phyloP scores from a whole-genome alignment of 2,888 invertebrate genomes.

The Catocala fraxini region DNA sequence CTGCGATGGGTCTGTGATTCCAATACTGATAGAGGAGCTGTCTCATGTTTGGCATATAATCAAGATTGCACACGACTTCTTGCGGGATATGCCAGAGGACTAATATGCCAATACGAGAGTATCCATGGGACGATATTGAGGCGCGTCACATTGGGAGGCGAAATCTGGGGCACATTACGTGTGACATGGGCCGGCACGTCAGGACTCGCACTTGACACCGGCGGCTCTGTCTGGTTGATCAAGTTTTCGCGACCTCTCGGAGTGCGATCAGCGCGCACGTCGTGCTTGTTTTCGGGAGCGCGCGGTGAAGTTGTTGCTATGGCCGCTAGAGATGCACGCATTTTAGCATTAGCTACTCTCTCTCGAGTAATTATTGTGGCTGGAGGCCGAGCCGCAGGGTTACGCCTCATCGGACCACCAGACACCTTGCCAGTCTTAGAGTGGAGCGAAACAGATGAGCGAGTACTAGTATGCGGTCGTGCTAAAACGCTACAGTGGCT shows the following conservation, averaged over 20 bases:
- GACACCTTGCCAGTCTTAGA: constrained; percentile 95
- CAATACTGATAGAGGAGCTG: constrained; percentile 91
- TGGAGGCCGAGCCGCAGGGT: constrained; percentile 76
- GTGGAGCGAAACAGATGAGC: constrained; percentile 92
- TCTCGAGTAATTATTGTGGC: constrained; percentile 91
- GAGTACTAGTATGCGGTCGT: constrained; percentile 96
- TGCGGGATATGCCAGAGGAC: constrained; percentile 91
- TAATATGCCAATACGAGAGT: constrained; percentile 97
- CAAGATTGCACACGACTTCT: constrained; percentile 94
- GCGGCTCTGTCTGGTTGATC: constrained; percentile 98
- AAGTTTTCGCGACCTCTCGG: constrained; percentile 96
- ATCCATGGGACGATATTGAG: constrained; percentile 87
- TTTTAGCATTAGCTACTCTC: constrained; percentile 97
- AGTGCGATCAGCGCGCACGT: constrained; percentile 95
- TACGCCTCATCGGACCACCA: constrained; percentile 91
- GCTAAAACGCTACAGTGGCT: constrained; percentile 95
- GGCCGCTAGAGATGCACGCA: constrained; percentile 80
- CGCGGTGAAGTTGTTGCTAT: constrained; percentile 93
- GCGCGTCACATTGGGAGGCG: constrained; percentile 81
- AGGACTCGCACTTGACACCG: constrained; percentile 92
- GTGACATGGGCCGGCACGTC: constrained; percentile 83
- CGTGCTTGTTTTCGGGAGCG: constrained; percentile 98
- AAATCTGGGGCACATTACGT: constrained; percentile 80
- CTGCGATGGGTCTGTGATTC: constrained; percentile 94
- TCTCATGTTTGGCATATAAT: constrained; percentile 95